Conservation (phyloP, 1,140 invertebrate species). For the Drosophila bipectinata region DNA sequence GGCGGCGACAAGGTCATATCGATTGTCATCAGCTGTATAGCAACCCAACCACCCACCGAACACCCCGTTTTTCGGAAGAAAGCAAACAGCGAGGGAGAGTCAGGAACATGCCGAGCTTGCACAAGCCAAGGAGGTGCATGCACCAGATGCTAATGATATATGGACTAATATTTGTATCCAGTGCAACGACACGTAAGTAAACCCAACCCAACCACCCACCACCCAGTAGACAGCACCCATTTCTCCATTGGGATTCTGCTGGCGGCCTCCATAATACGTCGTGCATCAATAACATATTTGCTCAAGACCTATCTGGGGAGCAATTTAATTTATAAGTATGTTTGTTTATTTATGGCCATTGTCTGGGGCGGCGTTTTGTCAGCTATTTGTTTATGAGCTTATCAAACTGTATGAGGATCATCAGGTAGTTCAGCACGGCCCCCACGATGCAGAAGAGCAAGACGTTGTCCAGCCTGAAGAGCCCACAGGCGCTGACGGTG, state of each 20-base stretch:
- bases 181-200: slow-evolving; percentile 72
- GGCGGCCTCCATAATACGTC: background rate
- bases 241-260: background rate
- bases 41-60: background rate
- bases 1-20: slow-evolving; percentile 63
- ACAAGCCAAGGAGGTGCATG: slow-evolving; percentile 43
- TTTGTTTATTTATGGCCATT: slow-evolving; percentile 19
- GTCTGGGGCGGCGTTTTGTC: slow-evolving; percentile 20
- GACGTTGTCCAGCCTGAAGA: slow-evolving; percentile 62
- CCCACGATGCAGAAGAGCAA: slow-evolving; percentile 53
- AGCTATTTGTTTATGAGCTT: slow-evolving; percentile 63
- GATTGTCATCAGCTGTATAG: slow-evolving; percentile 56
- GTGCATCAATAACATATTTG: slow-evolving; percentile 12
- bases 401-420: slow-evolving; percentile 73
- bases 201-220: slow-evolving; percentile 21
- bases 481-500: slow-evolving; percentile 47
- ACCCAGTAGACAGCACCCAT: background rate
- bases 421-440: slow-evolving; percentile 56
- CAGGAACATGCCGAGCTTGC: slow-evolving; percentile 33
- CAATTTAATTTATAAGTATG: slow-evolving; percentile 24
- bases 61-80: background rate
- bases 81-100: slow-evolving; percentile 18
- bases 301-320: slow-evolving; percentile 7
- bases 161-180: slow-evolving; percentile 59
- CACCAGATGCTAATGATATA: slow-evolving; percentile 59